A percentile compares a stretch with the other conserved stretches of the same genome.
Conservation (phyloP, 2,888 invertebrate species). For the Catocala fraxini region DNA sequence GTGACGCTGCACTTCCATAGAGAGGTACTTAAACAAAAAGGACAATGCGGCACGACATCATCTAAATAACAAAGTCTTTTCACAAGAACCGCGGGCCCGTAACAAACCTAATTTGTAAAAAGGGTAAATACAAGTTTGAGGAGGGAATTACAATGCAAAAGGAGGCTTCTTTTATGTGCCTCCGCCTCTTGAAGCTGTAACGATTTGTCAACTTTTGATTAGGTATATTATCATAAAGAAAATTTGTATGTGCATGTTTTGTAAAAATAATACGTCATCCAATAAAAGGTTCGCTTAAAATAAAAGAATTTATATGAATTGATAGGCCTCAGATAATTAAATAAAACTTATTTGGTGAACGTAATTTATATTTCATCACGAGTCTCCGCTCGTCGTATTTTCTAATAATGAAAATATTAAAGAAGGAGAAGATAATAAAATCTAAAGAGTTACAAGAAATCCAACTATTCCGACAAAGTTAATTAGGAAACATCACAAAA, state of each 20-base stretch:
- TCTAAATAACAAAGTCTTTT: conserved; percentile 42
- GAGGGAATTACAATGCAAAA: conserved; percentile 61
- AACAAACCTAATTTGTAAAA: conserved; percentile 76
- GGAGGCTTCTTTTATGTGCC: conserved; percentile 25
- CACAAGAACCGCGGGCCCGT: conserved; percentile 41
- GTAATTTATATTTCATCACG: no score
- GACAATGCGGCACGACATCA: conserved; percentile 11
- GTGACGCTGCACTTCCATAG: no score
- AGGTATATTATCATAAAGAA: conserved; percentile 4
- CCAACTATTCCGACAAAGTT: conserved; percentile 11
- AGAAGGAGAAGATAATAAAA: conserved; percentile 14
- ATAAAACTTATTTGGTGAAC: no score
- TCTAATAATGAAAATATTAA: conserved; percentile 1
- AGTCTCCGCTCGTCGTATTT: background rate
- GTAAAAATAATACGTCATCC: no score
- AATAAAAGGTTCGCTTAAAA: no score
- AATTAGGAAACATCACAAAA: conserved; percentile 21
- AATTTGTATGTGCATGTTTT: no score
- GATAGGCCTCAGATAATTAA: no score
- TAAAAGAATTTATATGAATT: no score
- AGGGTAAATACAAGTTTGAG: conserved; percentile 68
- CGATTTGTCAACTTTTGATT: conserved; percentile 22
- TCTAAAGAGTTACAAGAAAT: conserved; percentile 15
- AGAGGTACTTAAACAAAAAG: background rate
- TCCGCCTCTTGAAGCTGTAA: conserved; percentile 25